phyloP scores from a whole-genome alignment of 2,888 invertebrate species.

The Macaria liturata region DNA sequence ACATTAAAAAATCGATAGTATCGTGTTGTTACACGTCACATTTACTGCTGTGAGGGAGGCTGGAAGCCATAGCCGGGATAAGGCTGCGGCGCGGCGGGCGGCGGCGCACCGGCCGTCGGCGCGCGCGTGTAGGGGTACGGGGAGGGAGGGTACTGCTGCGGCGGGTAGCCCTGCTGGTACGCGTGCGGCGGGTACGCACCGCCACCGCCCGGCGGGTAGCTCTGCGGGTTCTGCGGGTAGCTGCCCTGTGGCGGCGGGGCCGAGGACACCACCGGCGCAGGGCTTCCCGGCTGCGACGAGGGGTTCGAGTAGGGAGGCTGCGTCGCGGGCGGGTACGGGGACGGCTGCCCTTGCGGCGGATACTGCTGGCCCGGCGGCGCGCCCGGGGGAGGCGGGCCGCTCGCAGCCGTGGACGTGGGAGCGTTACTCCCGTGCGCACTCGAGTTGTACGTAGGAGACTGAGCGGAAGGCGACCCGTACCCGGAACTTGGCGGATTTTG shows the following conservation, averaged over 20 bases:
- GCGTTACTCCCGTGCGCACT: conserved; percentile 81
- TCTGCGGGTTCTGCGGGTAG: conserved; percentile 81
- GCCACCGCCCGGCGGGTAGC: conserved; percentile 63
- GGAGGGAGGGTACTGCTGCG: conserved; percentile 82
- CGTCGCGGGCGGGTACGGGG: conserved; percentile 84
- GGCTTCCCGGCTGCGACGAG: conserved; percentile 79
- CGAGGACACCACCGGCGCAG: conserved; percentile 75
- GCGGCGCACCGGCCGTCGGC: conserved; percentile 86
- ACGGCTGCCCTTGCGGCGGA: conserved; percentile 85
- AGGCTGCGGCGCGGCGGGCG: conserved; percentile 88
- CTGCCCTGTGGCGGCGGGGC: conserved; percentile 83
- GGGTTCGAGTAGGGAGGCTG: conserved; percentile 84
- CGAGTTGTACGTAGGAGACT: conserved; percentile 86
- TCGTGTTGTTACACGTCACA: not conserved
- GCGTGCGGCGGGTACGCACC: conserved; percentile 79
- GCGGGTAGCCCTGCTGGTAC: conserved; percentile 79
- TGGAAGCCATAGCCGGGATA: conserved; percentile 92
- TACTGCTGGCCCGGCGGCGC: conserved; percentile 85
- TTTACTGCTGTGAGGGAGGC: conserved; percentile 86
- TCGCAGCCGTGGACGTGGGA: conserved; percentile 74
- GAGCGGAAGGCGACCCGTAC: conserved; percentile 86
- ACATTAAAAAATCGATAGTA: too few species aligned
- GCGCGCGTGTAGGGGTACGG: conserved; percentile 83
- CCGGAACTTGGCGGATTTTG: conserved; percentile 83
- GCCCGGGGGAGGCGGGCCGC: conserved; percentile 74